Evolutionary conservation across 2,888 invertebrate species (phyloP), one percentile per base, ranked within the genome.

Genomic region (Acrobasis repandana): DNA sequence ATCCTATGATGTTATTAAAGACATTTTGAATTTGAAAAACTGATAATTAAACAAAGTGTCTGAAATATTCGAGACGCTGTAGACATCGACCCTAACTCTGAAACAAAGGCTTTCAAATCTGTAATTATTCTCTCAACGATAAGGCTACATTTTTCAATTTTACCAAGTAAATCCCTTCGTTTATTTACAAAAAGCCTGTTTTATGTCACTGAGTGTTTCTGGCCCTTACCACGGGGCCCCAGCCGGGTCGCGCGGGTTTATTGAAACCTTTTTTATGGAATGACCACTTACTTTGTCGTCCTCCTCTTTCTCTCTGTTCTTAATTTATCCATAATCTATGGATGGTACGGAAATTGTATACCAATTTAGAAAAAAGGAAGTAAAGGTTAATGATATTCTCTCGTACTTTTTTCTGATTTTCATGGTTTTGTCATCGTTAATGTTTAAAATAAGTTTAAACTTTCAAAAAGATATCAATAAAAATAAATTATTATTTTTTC

Each of bases 61-160:
- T n/a, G n/a, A n/a, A n/a, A n/a, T n/a, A n/a, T n/a, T n/a, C n/a
- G n/a, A n/a, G n/a, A n/a, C n/a, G 38, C 15, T 38, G 54, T 38
- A 16, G 51, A 51, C n/a, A 14, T 9, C 48, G 14, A 9, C 34
- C 16, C 11, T 34, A 16, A 14, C 5, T 28, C 16, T 9, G 15
- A 50, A 59, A 59, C 51, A 66, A 62, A 63, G 56, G 51, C 51
- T 58, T 56, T 34, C 11, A 67, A 69, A 72, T 71, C 69, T 68
- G 67, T 68, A 73, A 71, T 69, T 71, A 74, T 68, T 66, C 65
- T 61, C 60, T 50, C 57, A 65, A 62, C 68, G 69, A 71, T 71
- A 70, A 71, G 68, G 51, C 65, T 65, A 69, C 71, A 71, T 73
- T 74, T 74, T 75, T 77, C 74, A 74, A 77, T 74, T 77, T 73